phyloP scores from a whole-genome alignment of 2,113 vertebrate species.

The Centropristis striata region DNA sequence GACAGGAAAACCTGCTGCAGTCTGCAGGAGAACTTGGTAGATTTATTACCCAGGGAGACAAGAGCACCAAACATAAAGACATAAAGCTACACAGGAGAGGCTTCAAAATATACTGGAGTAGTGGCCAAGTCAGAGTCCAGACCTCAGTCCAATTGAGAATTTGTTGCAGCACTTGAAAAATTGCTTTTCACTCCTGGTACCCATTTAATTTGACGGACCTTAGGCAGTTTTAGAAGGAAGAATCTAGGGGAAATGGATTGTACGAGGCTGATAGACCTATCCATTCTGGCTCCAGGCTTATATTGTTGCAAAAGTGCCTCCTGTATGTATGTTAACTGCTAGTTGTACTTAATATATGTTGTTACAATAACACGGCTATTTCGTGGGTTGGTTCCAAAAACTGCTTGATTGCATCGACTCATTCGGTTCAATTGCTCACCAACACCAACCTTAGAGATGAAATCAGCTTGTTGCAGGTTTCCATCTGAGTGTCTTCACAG shows the following conservation, averaged over 20 bases:
- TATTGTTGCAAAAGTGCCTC: neutral
- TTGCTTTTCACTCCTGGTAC: conserved; percentile 50
- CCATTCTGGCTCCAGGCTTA: neutral
- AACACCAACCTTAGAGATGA: too few species aligned
- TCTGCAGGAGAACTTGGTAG: neutral
- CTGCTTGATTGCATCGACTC: neutral
- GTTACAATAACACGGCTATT: neutral
- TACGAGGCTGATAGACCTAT: neutral
- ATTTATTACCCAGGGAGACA: conserved; percentile 5
- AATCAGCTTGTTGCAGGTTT: too few species aligned
- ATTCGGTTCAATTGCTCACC: neutral
- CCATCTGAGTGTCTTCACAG: too few species aligned
- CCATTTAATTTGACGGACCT: neutral
- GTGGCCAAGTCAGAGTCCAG: conserved; percentile 1
- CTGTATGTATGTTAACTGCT: neutral
- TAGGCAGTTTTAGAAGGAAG: conserved; percentile 20
- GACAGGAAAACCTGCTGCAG: neutral
- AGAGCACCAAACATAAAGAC: neutral
- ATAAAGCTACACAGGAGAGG: conserved; percentile 14
- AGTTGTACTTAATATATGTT: neutral
- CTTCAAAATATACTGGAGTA: conserved; percentile 37
- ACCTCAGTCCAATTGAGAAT: conserved; percentile 32
- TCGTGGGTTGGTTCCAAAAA: neutral
- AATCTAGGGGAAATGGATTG: neutral
- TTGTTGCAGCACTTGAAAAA: conserved; percentile 45